These are phyloP conservation scores for Vireo griseus DNA, from an alignment of 2,797 vertebrate species.

Conservation along the genomic window DNA sequence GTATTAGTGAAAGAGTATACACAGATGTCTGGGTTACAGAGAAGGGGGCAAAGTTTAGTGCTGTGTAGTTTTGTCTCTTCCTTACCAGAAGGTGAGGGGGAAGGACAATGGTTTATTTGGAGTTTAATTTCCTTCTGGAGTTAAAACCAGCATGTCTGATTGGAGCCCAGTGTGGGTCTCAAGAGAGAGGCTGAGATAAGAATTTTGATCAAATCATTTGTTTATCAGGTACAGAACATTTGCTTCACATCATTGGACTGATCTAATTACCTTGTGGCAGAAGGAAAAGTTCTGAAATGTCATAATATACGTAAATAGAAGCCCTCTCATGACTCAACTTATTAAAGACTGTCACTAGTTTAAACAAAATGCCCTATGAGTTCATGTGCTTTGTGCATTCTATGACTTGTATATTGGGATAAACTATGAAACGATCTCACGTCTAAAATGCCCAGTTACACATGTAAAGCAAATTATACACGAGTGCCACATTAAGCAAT, in stretches of 20 bases:
- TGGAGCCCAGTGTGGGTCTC: neutral
- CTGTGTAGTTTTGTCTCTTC: neutral
- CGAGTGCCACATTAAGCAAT: neutral
- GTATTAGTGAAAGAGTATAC: neutral
- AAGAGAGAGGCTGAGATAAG: neutral
- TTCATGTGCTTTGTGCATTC: neutral
- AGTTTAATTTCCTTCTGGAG: neutral
- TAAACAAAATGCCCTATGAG: neutral
- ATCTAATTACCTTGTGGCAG: neutral
- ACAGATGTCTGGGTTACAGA: neutral
- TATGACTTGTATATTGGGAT: neutral
- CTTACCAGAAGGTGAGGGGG: neutral
- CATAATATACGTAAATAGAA: neutral
- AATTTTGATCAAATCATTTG: neutral
- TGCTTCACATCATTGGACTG: neutral
- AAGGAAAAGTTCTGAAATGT: neutral
- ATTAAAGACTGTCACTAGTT: neutral
- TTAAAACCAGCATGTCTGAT: neutral
- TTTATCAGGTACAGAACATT: neutral
- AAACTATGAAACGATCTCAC: neutral
- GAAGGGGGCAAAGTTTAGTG: accelerated
- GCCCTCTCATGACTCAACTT: neutral
- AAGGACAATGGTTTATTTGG: neutral
- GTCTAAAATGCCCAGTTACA: neutral
- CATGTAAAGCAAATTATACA: neutral